A percentile compares a stretch with the other conserved stretches of the same genome.
Conservation (phyloP, 1,140 invertebrate genomes). For the Aphaenogaster ashmeadi region DNA sequence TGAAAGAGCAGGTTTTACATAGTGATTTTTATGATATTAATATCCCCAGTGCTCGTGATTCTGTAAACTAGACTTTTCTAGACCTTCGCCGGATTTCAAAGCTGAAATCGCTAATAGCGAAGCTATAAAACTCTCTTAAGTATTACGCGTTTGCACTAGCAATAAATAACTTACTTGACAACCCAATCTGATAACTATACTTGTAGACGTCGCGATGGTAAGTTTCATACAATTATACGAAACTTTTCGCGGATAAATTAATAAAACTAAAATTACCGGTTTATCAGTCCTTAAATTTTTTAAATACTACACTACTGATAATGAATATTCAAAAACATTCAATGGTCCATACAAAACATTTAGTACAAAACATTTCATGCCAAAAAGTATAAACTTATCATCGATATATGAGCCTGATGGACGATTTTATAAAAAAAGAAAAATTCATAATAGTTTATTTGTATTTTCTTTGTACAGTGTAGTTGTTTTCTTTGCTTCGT, state of each 20-base stretch:
- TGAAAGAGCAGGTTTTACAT: too few species aligned
- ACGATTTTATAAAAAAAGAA: too few species aligned
- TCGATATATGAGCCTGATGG: not conserved
- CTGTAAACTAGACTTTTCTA: not conserved
- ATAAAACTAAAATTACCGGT: not conserved
- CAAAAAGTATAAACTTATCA: not conserved
- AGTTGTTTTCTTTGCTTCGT: too few species aligned
- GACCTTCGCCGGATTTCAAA: constrained; percentile 24
- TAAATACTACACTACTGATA: not conserved
- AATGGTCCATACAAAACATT: too few species aligned
- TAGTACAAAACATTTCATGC: too few species aligned
- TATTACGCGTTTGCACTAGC: not conserved
- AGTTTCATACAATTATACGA: not conserved
- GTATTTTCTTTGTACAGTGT: too few species aligned
- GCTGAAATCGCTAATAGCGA: constrained; percentile 46
- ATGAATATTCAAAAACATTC: too few species aligned
- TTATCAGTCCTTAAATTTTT: not conserved
- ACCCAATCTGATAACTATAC: not conserved
- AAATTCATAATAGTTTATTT: too few species aligned
- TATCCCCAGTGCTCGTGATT: too few species aligned
- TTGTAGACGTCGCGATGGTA: not conserved
- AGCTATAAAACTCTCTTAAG: constrained; percentile 60
- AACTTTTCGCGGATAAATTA: not conserved
- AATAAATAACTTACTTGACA: constrained; percentile 29
- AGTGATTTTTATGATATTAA: too few species aligned